Evolutionary conservation across 1,140 invertebrate genomes (phyloP), one percentile per base, ranked within the genome.

Genomic region (Stratiolaelaps scimitus): DNA sequence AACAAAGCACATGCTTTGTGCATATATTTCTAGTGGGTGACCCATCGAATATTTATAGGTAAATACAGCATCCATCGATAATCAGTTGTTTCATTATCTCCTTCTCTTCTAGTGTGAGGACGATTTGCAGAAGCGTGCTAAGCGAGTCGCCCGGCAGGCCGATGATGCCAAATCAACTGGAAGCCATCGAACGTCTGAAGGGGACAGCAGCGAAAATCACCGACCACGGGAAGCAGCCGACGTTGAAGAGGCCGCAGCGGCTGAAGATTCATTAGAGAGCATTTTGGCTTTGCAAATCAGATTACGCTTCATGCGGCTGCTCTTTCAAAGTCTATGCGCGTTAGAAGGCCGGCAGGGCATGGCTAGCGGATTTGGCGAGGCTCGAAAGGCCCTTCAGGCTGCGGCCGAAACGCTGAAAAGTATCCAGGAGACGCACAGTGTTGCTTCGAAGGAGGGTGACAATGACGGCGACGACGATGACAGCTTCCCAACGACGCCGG

Each of bases 281-380:
- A 72, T 74, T 40, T 68, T 82, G 60, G 88, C 86, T 1, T 75
- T 93, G 5, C 85, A 85, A 73, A 82, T 85, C 15, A 80, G 91
- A 69, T 83, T 93, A 40, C 84, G 87, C 71, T 92, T 92, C 74
- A 85, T 86, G 34, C 82, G 89, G 67, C 81, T 89, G 73, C 83
- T 92, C 67, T 88, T 89, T 72, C 85, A 89, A 78, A 83, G 84
- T 19, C 78, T 93, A 23, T 29, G 53, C 20, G 15, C 26, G 23
- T 43, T 67, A n/a, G 29, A 65, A 43, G 23, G 34, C 40, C 15
- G 40, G 15, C 23, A 17, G 28, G 40, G 23, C 64, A 65, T 67
- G n/a, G 29, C 64, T 10, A 19, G n/a, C 4, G n/a, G 20, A 17
- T 43, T 43, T 6, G 30, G 30, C n/a, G 20, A 5, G 64, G n/a